phyloP scores from a whole-genome alignment of 2,113 vertebrate species.

The Megaleporinus macrocephalus region DNA sequence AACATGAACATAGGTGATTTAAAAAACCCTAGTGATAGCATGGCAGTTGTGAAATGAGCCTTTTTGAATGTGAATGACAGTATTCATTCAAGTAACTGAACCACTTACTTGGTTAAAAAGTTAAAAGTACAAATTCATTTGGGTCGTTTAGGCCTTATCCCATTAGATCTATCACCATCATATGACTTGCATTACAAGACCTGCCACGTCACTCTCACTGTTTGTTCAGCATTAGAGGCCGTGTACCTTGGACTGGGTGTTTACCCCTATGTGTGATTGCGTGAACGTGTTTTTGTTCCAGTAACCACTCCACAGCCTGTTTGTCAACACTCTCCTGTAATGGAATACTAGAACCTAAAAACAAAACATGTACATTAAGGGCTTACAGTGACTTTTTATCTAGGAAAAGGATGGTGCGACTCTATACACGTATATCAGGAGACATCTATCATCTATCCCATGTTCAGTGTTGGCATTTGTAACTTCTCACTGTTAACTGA shows the following conservation, averaged over 20 bases:
- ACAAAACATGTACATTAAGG: background rate
- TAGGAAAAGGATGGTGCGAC: background rate
- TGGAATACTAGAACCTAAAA: background rate
- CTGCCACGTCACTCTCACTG: constrained; percentile 51
- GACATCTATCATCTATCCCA: no score
- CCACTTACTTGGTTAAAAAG: no score
- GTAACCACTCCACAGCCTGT: constrained; percentile 41
- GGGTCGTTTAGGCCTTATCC: background rate
- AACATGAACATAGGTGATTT: no score
- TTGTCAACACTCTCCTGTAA: constrained; percentile 17
- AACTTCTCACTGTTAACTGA: background rate
- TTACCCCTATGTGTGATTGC: background rate
- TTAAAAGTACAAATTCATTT: background rate
- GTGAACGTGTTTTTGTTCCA: constrained; percentile 43
- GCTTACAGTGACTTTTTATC: background rate
- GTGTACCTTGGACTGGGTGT: constrained; percentile 62
- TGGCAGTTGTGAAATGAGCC: no score
- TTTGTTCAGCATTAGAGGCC: constrained; percentile 61
- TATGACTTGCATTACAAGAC: constrained; percentile 63
- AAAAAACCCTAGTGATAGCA: no score
- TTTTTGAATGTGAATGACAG: background rate
- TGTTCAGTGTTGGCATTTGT: background rate
- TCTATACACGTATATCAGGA: no score
- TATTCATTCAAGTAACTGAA: background rate
- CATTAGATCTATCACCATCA: constrained; percentile 47